Evolutionary conservation across 2,888 invertebrate genomes (phyloP).

Genomic region (Apodemia duryi): DNA sequence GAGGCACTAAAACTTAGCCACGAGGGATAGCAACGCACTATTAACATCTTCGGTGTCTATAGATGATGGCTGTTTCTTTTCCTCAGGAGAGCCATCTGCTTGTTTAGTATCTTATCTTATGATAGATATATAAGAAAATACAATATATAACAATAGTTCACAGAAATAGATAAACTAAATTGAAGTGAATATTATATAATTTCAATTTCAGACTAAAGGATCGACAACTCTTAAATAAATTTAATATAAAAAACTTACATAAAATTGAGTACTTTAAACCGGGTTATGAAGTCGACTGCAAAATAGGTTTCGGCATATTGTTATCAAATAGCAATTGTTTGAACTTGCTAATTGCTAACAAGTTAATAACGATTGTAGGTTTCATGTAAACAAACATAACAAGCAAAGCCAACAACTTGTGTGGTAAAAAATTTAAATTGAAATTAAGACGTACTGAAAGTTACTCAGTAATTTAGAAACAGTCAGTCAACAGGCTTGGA

Average conservation of each 20-base stretch:
- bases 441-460: not conserved
- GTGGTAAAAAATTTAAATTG: not conserved
- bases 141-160: no score
- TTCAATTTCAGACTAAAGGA: no score
- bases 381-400: not conserved
- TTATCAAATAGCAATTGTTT: slow-evolving; percentile 53
- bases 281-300: not conserved
- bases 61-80: no score
- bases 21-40: no score
- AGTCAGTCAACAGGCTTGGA: no score
- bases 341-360: slow-evolving; percentile 45
- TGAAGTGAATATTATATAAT: no score
- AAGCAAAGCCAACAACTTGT: not conserved
- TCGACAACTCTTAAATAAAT: not conserved
- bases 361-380: not conserved
- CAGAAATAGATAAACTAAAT: no score
- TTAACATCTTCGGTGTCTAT: no score
- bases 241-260: slow-evolving; percentile 6
- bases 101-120: no score
- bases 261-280: not conserved
- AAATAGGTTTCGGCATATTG: slow-evolving; percentile 25
- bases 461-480: not conserved
- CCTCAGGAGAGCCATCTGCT: no score
- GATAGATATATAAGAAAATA: no score
- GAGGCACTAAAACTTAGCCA: no score